Evolutionary conservation across 2,113 vertebrate genomes (phyloP), one percentile per base, ranked within the genome.

Genomic region (Bubo scandiacus): DNA sequence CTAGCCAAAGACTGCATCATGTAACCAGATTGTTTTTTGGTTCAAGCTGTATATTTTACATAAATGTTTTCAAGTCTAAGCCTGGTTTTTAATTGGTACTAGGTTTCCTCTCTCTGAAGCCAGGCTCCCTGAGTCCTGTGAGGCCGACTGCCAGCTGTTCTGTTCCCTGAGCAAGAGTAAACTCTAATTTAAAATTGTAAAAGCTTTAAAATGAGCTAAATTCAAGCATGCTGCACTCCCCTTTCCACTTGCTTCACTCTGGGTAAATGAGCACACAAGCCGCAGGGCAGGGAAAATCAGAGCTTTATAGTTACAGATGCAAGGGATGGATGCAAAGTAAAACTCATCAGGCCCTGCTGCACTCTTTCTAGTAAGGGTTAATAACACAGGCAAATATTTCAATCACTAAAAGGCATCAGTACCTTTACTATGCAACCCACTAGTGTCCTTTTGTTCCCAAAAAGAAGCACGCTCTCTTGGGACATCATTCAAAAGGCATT

Each of bases 131-230:
- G 68, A 59, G 84, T 79, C 91, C 87, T 94, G 40, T 68, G 92
- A 96, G 92, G 88, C 90, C 19, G 51, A 57, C 92, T 96, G 65
- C 92, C 92, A 95, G 91, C 81, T 96, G 95, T 83, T 95, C 83
- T 86, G 67, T 84, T 92, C 95, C 94, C 86, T 94, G 80, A 89
- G 89, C 80, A 92, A 95, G 81, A 86, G 70, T 59, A 93, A 96
- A 96, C 72, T 86, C 88, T 77, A 55, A 93, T 95, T 93, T 84
- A 89, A 92, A 89, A 84, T 40, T 90, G 51, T 81, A 57, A 94
- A 92, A 89, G 83, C 92, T 89, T 93, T 91, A 62, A 90, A 94
- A 94, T 43, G 47, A 93, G 73, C 66, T 86, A 61, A 96, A 83
- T 34, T 91, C 67, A 26, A 91, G 94, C 80, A 88, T 81, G 59